Base-by-base conservation (phyloP, 2,797 vertebrate genomes). In the Cyclopterus lumpus region DNA sequence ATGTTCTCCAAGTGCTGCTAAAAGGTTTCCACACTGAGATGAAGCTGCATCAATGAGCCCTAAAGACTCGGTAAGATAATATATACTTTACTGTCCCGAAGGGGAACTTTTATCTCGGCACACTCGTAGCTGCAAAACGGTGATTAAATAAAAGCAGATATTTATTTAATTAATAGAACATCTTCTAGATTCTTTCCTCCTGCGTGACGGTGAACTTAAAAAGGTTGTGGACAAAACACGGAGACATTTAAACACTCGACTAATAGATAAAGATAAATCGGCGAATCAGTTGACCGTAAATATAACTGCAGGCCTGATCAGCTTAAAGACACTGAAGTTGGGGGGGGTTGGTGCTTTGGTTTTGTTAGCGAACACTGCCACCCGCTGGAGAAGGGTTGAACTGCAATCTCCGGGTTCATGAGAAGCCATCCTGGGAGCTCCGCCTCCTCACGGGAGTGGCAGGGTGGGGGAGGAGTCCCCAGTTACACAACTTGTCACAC, bases 11-110 rank as follows among this genome's bases (percentile, higher is more conserved):
- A 2, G 62, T 22, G 54, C 64, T 61, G 66, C 32, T 87, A 84
- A 92, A 86, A 83, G 79, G 79, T 67, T 85, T 71, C 60, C 64
- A 6, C n/a, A n/a, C n/a, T n/a, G n/a, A n/a, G n/a, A n/a, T n/a
- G n/a, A n/a, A n/a, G n/a, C n/a, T n/a, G n/a, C n/a, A n/a, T n/a
- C n/a, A n/a, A n/a, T n/a, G n/a, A n/a, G n/a, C n/a, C n/a, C n/a
- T n/a, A n/a, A n/a, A n/a, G n/a, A n/a, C n/a, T n/a, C n/a, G n/a
- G n/a, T n/a, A n/a, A n/a, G n/a, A n/a, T n/a, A n/a, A n/a, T n/a
- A n/a, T n/a, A n/a, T n/a, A n/a, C 26, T 28, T 28, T 28, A 28
- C 26, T 28, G 26, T 26, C 26, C 26, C n/a, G n/a, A 28, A 26
- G 26, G 26, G 26, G 26, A 28, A 26, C 26, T 3, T 2, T 28